Evolutionary conservation across 1,140 invertebrate genomes (phyloP).

Genomic region (Protaetia brevitarsis): DNA sequence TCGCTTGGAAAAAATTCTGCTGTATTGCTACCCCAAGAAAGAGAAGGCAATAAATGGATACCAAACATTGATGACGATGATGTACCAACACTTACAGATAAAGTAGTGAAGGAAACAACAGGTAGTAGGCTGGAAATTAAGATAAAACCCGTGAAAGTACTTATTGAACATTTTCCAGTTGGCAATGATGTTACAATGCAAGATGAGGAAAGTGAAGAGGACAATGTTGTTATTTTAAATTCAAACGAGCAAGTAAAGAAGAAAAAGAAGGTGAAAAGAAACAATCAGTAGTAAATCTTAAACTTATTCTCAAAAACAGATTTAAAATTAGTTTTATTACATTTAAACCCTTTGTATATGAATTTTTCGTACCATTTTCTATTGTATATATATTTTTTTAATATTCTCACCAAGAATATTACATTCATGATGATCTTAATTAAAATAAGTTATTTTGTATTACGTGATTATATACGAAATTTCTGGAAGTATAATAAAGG

Average conservation of each 20-base stretch:
- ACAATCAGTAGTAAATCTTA: too few relatives aligned
- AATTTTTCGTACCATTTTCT: too few relatives aligned
- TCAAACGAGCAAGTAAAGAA: conserved; percentile 32
- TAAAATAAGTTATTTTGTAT: too few relatives aligned
- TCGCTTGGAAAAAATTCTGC: conserved; percentile 33
- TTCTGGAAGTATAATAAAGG: too few relatives aligned
- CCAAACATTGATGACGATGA: conserved; percentile 35
- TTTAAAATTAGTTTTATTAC: too few relatives aligned
- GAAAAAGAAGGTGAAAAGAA: conserved; percentile 30
- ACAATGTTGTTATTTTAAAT: conserved; percentile 39
- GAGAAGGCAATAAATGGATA: conserved; percentile 30
- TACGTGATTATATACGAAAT: too few relatives aligned
- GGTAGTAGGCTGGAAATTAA: too few relatives aligned
- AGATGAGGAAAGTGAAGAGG: conserved; percentile 44
- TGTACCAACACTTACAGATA: background rate
- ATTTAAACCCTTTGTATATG: too few relatives aligned
- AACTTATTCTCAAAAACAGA: too few relatives aligned
- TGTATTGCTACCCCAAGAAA: conserved; percentile 34
- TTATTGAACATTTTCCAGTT: too few relatives aligned
- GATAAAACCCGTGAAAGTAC: too few relatives aligned
- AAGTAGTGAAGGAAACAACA: background rate
- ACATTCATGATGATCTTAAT: background rate
- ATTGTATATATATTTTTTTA: background rate
- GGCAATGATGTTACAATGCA: background rate
- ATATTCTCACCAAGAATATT: background rate